Evolutionary conservation across 2,888 invertebrate genomes (phyloP), one percentile per base, ranked within the genome.

Genomic region (Drosophila borborema): DNA sequence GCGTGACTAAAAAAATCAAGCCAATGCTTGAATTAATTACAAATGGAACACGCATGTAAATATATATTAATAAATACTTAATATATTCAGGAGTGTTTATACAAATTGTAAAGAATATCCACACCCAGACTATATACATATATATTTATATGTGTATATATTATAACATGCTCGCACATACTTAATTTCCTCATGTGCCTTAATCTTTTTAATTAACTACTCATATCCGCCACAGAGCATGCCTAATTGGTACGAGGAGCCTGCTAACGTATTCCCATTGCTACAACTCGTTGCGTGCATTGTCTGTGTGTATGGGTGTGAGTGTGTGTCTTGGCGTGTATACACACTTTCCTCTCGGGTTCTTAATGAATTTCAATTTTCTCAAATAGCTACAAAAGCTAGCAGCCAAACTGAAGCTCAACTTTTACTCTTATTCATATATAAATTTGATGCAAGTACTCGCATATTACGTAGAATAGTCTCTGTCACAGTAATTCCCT

Each of bases 171-270:
- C 53, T 34, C 10, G 20, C 12, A 48, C 40, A 45, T 65, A 62
- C 38, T 68, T 69, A 75, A 85, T 77, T 75, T 75, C 40, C 71
- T 64, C 58, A 58, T 74, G 72, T 60, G 74, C 70, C 68, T 31
- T 85, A 89, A 86, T 86, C 89, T 81, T 86, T 86, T 86, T 86
- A 89, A 86, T 86, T 89, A 86, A 89, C 86, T 85, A 84, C 87
- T 89, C 80, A 89, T 86, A 89, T 84, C 89, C 86, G 87, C 70
- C 69, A 55, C 72, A 62, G 79, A 86, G 77, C 82, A 76, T 80
- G 69, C 74, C 81, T 89, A 85, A 89, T 86, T 86, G 85, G 85
- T 80, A 85, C 80, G 81, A 66, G 77, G 20, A 43, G 51, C n/a
- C 18, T 41, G 8, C 41, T 41, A 61, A 49, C 58, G 38, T 41